phyloP scores from a whole-genome alignment of 2,888 invertebrate genomes.

The Barypeithes pellucidus region DNA sequence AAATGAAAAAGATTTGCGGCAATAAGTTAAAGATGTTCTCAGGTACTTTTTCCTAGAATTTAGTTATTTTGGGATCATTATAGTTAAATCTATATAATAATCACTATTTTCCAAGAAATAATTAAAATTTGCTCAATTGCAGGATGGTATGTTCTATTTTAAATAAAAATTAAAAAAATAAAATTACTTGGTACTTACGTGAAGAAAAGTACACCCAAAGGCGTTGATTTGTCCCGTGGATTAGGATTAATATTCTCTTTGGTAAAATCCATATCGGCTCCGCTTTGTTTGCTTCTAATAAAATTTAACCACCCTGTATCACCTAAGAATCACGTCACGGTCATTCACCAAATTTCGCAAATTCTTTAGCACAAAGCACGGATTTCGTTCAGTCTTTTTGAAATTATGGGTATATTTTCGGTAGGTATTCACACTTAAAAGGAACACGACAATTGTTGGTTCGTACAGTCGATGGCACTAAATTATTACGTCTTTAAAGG shows the following conservation, averaged over 20 bases:
- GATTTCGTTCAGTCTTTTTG: slow-evolving; percentile 4
- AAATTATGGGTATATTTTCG: not conserved
- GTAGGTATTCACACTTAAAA: slow-evolving; percentile 1
- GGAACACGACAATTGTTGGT: not conserved
- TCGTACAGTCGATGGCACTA: too few species aligned
- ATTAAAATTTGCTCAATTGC: too few species aligned
- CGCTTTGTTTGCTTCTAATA: not conserved
- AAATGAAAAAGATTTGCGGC: too few species aligned
- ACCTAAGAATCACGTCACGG: not conserved
- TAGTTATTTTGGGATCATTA: too few species aligned
- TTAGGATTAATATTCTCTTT: slow-evolving; percentile 72
- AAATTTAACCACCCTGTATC: slow-evolving; percentile 18
- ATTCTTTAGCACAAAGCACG: not conserved
- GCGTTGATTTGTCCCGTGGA: slow-evolving; percentile 72
- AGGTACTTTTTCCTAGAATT: too few species aligned
- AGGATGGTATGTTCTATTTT: too few species aligned
- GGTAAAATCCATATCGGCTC: slow-evolving; percentile 70
- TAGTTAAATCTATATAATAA: too few species aligned
- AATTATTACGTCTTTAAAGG: not conserved
- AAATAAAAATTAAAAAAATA: too few species aligned
- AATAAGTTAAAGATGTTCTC: too few species aligned
- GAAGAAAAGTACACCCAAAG: slow-evolving; percentile 71
- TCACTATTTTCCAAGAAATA: too few species aligned
- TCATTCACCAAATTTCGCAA: slow-evolving; percentile 21
- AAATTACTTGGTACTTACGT: slow-evolving; percentile 72